Base-by-base conservation (phyloP, 2,797 vertebrate species). In the Epinephelus awoara region DNA sequence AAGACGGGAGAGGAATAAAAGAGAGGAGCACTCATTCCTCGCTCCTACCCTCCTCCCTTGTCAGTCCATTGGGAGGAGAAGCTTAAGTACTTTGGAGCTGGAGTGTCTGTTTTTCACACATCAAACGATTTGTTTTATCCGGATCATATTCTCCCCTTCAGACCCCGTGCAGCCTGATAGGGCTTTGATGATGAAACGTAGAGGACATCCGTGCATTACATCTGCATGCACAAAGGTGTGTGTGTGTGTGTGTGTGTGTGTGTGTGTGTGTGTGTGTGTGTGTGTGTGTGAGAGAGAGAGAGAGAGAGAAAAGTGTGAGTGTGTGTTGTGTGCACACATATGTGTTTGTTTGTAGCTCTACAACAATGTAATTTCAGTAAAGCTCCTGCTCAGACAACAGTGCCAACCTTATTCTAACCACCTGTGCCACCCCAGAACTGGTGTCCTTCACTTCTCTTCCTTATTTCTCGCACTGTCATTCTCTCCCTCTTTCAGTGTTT, bases 61-160 rank as follows among this genome's bases (percentile, higher is more conserved):
- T 90, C 91, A 87, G 92, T 94, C 95, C 93, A 72, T 84, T 86
- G 94, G 94, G 95, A 94, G 92, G 95, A 91, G 91, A 91, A 94
- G 94, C 94, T 95, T 96, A 95, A 95, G 94, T 94, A 94, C 94
- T 95, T 93, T 93, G 93, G 94, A 94, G 94, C 93, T 93, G 89
- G 89, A 93, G 94, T 94, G 94, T 94, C 94, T 95, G 95, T 96
- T 95, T 96, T 94, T 95, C 94, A 93, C 91, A 96, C 96, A 95
- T 96, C 96, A 96, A 96, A 96, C 94, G 93, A 95, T 96, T 96
- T 96, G 94, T 95, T 95, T 95, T 96, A 96, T 96, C 93, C 92
- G 93, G 88, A 95, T 94, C 94, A 94, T 96, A 95, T 95, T 95
- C 93, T 94, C 91, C 93, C 92, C 93, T 94, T 94, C 93, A 94